Conservation (phyloP, 2,797 vertebrate genomes). For the Notamacropus eugenii region DNA sequence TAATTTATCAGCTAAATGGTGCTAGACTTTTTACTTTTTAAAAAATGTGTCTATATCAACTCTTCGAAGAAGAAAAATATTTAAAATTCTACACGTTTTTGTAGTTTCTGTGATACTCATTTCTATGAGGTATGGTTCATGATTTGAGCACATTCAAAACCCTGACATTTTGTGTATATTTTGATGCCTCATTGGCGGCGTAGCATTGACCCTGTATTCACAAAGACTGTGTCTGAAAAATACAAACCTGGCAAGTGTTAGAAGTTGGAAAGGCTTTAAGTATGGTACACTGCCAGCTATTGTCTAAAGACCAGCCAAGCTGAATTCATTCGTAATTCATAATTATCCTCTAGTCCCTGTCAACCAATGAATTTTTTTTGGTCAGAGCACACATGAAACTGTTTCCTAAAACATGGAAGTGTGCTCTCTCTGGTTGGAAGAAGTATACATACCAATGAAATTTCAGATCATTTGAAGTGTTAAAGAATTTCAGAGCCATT, state of each 20-base stretch:
- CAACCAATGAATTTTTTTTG: background rate
- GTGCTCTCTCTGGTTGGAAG: background rate
- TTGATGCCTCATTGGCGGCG: background rate
- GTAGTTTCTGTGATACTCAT: background rate
- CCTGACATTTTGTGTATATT: background rate
- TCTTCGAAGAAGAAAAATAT: background rate
- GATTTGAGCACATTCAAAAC: background rate
- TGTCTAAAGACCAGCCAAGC: background rate
- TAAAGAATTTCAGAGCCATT: background rate
- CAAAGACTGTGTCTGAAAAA: background rate
- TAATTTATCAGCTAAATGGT: background rate
- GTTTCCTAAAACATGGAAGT: background rate
- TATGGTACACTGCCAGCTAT: background rate
- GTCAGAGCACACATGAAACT: background rate
- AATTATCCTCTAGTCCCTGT: background rate
- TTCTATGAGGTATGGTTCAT: background rate
- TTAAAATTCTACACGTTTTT: background rate
- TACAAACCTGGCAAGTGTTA: background rate
- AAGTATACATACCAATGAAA: background rate
- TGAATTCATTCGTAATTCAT: background rate
- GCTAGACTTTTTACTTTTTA: background rate
- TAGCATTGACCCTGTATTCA: background rate
- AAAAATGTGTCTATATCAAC: background rate
- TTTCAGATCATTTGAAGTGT: background rate
- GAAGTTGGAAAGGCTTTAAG: background rate